Evolutionary conservation across 2,888 invertebrate species (phyloP).

Genomic region (Andrena chrysosceles): DNA sequence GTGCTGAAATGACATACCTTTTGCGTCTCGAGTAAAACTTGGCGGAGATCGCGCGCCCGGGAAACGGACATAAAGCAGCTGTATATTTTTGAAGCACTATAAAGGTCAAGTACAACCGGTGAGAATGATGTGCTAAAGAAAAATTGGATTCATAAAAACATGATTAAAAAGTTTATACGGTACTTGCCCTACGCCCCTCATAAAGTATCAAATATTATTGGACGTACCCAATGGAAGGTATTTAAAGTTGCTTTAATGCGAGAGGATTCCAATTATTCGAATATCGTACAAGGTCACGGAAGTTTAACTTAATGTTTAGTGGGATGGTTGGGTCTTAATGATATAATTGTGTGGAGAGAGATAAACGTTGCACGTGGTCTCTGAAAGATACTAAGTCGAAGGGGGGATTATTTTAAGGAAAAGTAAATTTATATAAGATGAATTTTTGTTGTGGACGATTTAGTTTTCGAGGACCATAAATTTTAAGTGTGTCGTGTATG

Average conservation of each 20-base stretch:
- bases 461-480: too few relatives aligned
- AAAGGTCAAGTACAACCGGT: conserved; percentile 46
- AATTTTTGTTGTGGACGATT: too few relatives aligned
- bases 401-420: too few relatives aligned
- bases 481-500: too few relatives aligned
- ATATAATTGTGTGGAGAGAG: too few relatives aligned
- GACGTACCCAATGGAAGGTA: background rate
- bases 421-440: too few relatives aligned
- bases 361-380: too few relatives aligned
- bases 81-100: conserved; percentile 53
- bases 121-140: conserved; percentile 22
- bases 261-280: background rate
- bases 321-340: too few relatives aligned
- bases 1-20: conserved; percentile 63
- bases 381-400: too few relatives aligned
- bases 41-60: conserved; percentile 29
- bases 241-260: background rate
- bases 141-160: conserved; percentile 57
- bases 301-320: background rate
- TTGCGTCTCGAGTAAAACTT: conserved; percentile 47
- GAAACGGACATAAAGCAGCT: conserved; percentile 39
- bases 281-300: background rate
- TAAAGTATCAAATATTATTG: background rate
- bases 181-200: background rate
- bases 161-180: conserved; percentile 58